A percentile compares a stretch with the other conserved stretches of the same genome.
These are phyloP conservation scores for Gopherus flavomarginatus DNA, from an alignment of 2,113 vertebrate species.

Conservation along the genomic window DNA sequence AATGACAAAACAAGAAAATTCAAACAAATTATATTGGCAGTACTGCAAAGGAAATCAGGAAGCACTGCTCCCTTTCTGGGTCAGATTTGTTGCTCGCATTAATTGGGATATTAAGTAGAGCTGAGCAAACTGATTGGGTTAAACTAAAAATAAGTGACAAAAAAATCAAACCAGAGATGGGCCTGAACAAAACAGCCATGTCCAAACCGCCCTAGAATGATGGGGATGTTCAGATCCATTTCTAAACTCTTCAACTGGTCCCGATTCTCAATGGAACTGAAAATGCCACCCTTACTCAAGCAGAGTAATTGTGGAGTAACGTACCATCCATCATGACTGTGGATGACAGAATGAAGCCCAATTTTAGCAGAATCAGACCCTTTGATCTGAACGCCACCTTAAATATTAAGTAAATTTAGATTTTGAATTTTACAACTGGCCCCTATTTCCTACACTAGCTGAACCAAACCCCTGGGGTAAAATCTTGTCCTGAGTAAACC, in stretches of 20 bases:
- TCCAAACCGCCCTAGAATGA: neutral
- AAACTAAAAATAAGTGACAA: neutral
- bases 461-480: rapidly evolving
- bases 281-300: neutral
- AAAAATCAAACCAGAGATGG: neutral
- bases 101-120: neutral
- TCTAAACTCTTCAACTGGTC: neutral
- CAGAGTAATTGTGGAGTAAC: neutral
- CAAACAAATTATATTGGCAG: neutral
- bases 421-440: neutral
- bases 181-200: neutral
- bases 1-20: conserved; percentile 28
- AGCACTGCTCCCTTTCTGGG: rapidly evolving
- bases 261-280: neutral
- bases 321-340: neutral
- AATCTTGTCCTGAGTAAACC: neutral
- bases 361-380: neutral
- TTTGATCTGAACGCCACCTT: neutral
- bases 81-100: neutral
- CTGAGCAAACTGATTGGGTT: neutral
- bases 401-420: neutral
- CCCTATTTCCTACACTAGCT: neutral
- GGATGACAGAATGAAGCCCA: neutral
- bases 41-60: neutral
- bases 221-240: neutral